Evolutionary conservation across 2,797 vertebrate genomes (phyloP).

Genomic region (Tarsius wallacei): DNA sequence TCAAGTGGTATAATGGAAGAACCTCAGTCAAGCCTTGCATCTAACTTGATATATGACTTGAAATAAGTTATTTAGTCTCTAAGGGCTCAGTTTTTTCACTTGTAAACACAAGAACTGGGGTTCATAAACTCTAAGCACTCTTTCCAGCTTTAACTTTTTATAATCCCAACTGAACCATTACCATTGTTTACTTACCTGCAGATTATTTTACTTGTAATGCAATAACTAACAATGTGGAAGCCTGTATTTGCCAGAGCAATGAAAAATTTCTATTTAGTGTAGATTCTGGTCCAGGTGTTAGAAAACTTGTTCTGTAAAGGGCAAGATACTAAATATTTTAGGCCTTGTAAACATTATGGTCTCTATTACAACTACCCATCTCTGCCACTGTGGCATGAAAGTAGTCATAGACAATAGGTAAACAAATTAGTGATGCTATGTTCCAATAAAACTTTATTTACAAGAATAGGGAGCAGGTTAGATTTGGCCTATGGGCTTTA

Average conservation of each 20-base stretch:
- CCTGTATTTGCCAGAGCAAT: background rate
- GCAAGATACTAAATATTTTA: background rate
- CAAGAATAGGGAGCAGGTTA: background rate
- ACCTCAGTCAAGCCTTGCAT: background rate
- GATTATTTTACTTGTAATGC: conserved; percentile 32
- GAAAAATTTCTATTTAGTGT: background rate
- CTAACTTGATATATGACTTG: background rate
- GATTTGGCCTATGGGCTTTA: background rate
- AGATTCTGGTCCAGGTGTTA: background rate
- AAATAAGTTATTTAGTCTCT: background rate
- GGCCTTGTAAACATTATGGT: background rate
- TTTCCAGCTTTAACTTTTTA: conserved; percentile 17
- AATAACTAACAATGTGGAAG: background rate
- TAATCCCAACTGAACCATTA: background rate
- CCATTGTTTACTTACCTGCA: background rate
- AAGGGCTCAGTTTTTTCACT: background rate
- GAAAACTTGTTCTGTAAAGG: background rate
- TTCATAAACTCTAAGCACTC: background rate
- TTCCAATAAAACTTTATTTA: conserved; percentile 48
- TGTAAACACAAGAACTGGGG: background rate
- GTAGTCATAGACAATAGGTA: background rate
- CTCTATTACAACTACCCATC: background rate
- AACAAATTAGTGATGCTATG: background rate
- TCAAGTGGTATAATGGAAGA: background rate
- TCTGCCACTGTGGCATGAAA: background rate